Evolutionary conservation across 2,113 vertebrate species (phyloP), one percentile per base, ranked within the genome.

Genomic region (Ammodytes marinus): DNA sequence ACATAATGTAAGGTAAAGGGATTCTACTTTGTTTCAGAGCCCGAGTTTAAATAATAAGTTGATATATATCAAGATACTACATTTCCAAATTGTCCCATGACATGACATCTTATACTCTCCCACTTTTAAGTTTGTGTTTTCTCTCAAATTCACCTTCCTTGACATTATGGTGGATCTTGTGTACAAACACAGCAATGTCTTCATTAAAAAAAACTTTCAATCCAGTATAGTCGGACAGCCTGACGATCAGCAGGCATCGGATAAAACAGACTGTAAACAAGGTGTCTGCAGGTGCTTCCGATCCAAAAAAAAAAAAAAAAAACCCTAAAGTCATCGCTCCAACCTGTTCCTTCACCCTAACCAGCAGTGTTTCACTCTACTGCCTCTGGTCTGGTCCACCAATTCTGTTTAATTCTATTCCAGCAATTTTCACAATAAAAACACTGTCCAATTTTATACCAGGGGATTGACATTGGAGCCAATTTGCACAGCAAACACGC

Each of bases 191-290:
- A 68, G 11, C 71, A 72, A 63, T 4, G 15, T 40, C 70, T 52
- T 46, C 54, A 80, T 49, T 65, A 61, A 74, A 78, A 27, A 27
- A 2, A 8, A 40, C 69, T 84, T 77, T 74, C 61, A 72, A 13
- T 86, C 72, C 60, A 52, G 55, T 63, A 39, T 2, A 69, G 47
- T 79, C n/a, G 3, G 52, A 82, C 79, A 87, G 82, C 69, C 64
- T 73, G 84, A 67, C 55, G 27, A 76, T 74, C 91, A 84, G 88
- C 91, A 79, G 75, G 78, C 55, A 40, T 72, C 69, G 72, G 80
- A 84, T 76, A 64, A 27, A 73, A 83, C 87, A 87, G 80, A 84
- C 71, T 86, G 83, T 69, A 68, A 69, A 67, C 75, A 35, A 82
- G 84, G 73, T 46, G 50, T 60, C 73, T 19, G 74, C 84, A 85